Evolutionary conservation across 2,113 vertebrate species (phyloP).

Genomic region (Syngnathoides biaculeatus): DNA sequence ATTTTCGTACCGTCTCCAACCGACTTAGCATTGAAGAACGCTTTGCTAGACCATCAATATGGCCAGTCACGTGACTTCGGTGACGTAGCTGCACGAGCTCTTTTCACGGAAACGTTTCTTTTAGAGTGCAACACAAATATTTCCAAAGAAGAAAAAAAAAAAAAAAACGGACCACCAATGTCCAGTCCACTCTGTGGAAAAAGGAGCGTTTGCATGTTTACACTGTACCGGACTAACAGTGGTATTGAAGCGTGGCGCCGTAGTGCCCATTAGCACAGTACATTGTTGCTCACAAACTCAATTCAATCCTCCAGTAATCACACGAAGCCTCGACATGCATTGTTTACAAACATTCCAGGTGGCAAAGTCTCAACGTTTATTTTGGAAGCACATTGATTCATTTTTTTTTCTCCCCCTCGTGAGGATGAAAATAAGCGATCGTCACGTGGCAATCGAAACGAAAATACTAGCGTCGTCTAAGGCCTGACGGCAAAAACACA

Average conservation of each 20-base stretch:
- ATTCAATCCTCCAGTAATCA: conserved; percentile 21
- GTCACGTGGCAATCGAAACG: background rate
- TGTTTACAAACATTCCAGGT: conserved; percentile 5
- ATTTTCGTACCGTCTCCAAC: too few species aligned
- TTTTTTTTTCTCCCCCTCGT: background rate
- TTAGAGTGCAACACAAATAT: conserved; percentile 20
- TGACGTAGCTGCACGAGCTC: too few species aligned
- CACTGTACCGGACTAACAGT: conserved; percentile 7
- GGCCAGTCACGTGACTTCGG: too few species aligned
- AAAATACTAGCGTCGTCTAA: background rate
- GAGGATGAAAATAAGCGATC: background rate
- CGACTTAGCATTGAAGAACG: too few species aligned
- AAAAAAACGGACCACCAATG: conserved; percentile 21
- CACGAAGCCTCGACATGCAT: conserved; percentile 16
- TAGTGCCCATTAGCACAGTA: background rate
- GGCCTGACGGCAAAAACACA: background rate
- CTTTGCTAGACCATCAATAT: too few species aligned
- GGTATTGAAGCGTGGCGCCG: conserved; percentile 10
- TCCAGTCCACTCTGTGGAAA: conserved; percentile 31
- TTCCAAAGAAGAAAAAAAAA: background rate
- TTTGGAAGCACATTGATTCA: conserved; percentile 58
- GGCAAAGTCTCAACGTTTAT: conserved; percentile 15
- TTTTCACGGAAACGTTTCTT: conserved; percentile 16
- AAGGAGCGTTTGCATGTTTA: conserved; percentile 13
- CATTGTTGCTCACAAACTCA: background rate